phyloP scores from a whole-genome alignment of 2,888 invertebrate species.

The Itoplectis maculator region DNA sequence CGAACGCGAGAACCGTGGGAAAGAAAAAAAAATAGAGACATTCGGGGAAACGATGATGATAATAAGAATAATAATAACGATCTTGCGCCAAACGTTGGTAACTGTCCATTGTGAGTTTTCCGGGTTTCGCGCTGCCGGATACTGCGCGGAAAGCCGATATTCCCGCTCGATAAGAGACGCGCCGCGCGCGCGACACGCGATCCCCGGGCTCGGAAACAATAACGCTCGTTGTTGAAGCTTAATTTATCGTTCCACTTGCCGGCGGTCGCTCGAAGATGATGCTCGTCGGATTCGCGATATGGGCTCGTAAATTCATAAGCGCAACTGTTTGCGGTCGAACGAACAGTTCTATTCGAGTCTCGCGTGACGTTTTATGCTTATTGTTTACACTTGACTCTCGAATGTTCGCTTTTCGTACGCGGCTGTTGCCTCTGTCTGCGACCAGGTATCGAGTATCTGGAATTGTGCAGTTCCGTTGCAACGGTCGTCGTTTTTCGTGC shows the following conservation, averaged over 20 bases:
- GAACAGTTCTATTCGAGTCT: conserved; percentile 14
- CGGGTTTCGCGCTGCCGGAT: conserved; percentile 61
- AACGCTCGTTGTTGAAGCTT: conserved; percentile 63
- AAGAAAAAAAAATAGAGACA: too few relatives aligned
- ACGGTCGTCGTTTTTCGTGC: too few relatives aligned
- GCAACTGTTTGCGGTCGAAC: conserved; percentile 14
- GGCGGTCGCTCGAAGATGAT: conserved; percentile 48
- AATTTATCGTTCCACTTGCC: conserved; percentile 36
- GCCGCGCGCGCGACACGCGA: conserved; percentile 70
- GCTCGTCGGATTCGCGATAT: conserved; percentile 48
- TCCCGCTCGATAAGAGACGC: conserved; percentile 65
- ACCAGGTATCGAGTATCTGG: not conserved
- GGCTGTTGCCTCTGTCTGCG: not conserved
- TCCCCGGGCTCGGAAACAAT: conserved; percentile 66
- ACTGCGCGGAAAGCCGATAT: conserved; percentile 73
- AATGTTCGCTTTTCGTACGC: not conserved
- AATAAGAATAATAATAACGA: conserved; percentile 37
- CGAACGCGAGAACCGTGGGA: conserved; percentile 37
- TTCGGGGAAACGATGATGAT: not conserved
- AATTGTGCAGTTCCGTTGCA: not conserved
- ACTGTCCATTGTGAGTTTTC: conserved; percentile 56
- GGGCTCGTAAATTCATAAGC: conserved; percentile 36
- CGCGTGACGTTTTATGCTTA: conserved; percentile 11
- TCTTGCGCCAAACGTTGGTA: conserved; percentile 39
- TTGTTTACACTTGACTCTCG: conserved; percentile 15